Conservation (phyloP, 2,888 invertebrate genomes). For the Megaustenia siamemsis region DNA sequence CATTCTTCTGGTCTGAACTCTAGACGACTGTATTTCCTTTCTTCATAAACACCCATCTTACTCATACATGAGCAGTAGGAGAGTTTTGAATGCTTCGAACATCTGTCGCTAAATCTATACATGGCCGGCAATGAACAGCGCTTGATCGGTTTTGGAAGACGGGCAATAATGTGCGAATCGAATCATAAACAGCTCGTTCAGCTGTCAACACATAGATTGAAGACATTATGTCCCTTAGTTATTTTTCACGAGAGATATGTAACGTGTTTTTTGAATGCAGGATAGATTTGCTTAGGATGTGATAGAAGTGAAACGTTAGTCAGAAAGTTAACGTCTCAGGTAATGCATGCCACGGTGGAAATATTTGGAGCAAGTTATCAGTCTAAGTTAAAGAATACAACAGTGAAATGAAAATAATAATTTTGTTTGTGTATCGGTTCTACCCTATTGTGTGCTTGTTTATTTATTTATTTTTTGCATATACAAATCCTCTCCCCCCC, state of each 20-base stretch:
- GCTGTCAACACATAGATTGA: not conserved
- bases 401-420: no score
- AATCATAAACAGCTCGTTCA: not conserved
- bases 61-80: not conserved
- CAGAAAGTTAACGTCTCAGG: not conserved
- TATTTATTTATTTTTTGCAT: no score
- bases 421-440: no score
- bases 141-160: no score
- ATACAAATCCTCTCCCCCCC: no score
- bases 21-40: not conserved
- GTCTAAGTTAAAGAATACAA: no score
- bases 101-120: constrained; percentile 32
- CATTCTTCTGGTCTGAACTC: not conserved
- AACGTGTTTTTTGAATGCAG: not conserved
- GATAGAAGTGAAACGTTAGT: not conserved
- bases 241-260: not conserved
- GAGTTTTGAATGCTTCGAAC: not conserved
- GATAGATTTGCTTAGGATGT: not conserved
- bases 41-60: not conserved
- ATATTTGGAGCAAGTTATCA: no score
- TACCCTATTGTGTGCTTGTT: no score
- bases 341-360: not conserved
- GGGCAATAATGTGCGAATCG: not conserved
- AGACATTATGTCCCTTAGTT: not conserved
- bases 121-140: not conserved